Evolutionary conservation across 2,113 vertebrate genomes (phyloP).

Genomic region (Nannospalax galili): DNA sequence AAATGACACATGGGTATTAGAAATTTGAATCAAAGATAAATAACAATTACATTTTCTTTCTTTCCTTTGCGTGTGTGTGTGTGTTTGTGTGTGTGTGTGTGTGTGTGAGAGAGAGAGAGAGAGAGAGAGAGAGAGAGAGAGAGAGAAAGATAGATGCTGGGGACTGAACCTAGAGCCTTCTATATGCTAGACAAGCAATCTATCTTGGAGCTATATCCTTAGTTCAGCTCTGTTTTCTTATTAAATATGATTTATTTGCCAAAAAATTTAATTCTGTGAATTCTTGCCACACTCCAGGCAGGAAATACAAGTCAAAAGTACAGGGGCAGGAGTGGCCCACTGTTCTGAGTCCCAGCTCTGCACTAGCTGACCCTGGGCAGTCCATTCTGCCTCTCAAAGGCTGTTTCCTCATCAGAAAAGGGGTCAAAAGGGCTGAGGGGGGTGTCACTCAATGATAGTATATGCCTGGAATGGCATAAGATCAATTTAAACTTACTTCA

Average conservation of each 20-base stretch:
- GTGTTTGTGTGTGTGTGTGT: too few species aligned
- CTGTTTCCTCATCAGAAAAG: not conserved
- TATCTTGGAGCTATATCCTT: not conserved
- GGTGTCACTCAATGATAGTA: not conserved
- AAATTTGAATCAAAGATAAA: slow-evolving; percentile 42
- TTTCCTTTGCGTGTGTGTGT: not conserved
- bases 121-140: too few species aligned
- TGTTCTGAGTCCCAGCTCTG: not conserved
- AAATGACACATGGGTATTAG: slow-evolving; percentile 70
- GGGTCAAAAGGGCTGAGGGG: not conserved
- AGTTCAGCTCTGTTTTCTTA: slow-evolving; percentile 26
- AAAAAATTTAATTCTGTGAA: not conserved
- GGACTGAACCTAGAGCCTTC: not conserved
- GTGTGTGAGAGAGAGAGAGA: too few species aligned
- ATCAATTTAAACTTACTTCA: not conserved
- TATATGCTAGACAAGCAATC: not conserved
- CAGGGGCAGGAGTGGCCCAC: too few species aligned
- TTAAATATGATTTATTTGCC: slow-evolving; percentile 2
- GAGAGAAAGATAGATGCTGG: too few species aligned
- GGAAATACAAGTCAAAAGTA: not conserved
- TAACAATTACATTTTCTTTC: not conserved
- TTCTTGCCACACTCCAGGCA: not conserved
- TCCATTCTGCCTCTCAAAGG: not conserved
- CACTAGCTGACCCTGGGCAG: not conserved
- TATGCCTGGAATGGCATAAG: not conserved